Percentiles rank a stretch among this genome's conserved stretches.
phyloP scores from a whole-genome alignment of 2,888 invertebrate genomes.

The Lydus trimaculatus region DNA sequence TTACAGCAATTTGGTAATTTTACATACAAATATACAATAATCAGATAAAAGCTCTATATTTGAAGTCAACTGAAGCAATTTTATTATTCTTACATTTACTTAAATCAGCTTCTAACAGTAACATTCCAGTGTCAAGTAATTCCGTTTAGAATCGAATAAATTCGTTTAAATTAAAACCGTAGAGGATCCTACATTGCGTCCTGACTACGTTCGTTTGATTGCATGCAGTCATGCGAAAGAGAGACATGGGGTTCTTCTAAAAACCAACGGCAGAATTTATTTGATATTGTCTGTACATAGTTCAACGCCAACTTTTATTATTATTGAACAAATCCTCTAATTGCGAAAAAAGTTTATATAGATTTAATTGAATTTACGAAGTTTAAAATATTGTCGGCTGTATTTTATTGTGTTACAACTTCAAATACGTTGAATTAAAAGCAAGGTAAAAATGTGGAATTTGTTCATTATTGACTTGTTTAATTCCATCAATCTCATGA shows the following conservation, averaged over 20 bases:
- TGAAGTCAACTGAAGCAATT: neutral
- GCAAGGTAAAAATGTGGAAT: neutral
- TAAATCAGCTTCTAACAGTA: neutral
- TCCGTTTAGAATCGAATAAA: neutral
- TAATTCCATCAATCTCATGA: neutral
- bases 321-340: neutral
- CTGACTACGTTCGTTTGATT: neutral
- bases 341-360: neutral
- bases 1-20: neutral
- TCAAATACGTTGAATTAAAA: neutral
- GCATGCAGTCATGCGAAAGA: constrained; percentile 3
- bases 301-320: neutral
- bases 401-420: neutral
- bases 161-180: constrained; percentile 2
- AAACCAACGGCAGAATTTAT: neutral
- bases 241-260: neutral
- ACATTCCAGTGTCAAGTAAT: neutral
- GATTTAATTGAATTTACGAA: neutral
- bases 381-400: neutral
- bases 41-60: too few relatives aligned
- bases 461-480: neutral
- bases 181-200: neutral
- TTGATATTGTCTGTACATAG: neutral
- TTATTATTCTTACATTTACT: constrained; percentile 1
- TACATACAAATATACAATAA: neutral